Evolutionary conservation across 2,888 invertebrate genomes (phyloP), one percentile per base, ranked within the genome.

Genomic region (Zonitis immaculata): DNA sequence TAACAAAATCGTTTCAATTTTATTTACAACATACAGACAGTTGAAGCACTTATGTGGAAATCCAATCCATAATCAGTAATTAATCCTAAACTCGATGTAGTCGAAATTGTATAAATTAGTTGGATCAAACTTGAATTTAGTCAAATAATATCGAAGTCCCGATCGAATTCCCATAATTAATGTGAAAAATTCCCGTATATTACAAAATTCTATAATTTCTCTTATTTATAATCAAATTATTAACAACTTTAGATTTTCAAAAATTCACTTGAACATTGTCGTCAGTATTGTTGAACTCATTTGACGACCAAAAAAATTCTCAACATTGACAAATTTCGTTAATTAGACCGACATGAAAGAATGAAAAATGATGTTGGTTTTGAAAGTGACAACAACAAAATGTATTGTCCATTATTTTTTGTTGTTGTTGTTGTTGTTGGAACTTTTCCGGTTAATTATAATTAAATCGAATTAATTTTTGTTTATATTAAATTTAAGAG

Each of bases 61-160:
- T n/a, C 5, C n/a, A 20, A 16, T 49, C 12, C n/a, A 49, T 35
- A 14, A 20, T 20, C 18, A 11, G 18, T 22, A 8, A 14, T 22
- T 11, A 50, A 4, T 6, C 50, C 44, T 14, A 50, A 11, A 5
- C 26, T 50, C 8, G 45, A 16, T 12, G 50, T 26, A 8, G 44
- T 44, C 12, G 50, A 22, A 9, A 45, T 9, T 16, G 45, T 25
- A 22, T 39, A 51, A 9, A 44, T 18, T 11, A 28, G 30, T 46
- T 51, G 51, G 11, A 51, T 2, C 7, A 46, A 42, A 22, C 46
- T 51, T 12, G 46, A 22, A n/a, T 51, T 45, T 16, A 46, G 12
- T 3, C 46, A n/a, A n/a, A n/a, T n/a, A n/a, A n/a, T n/a, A n/a
- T n/a, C n/a, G n/a, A n/a, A n/a, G n/a, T n/a, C n/a, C n/a, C n/a